phyloP scores from a whole-genome alignment of 2,888 invertebrate genomes.

The Rosalia funebris region DNA sequence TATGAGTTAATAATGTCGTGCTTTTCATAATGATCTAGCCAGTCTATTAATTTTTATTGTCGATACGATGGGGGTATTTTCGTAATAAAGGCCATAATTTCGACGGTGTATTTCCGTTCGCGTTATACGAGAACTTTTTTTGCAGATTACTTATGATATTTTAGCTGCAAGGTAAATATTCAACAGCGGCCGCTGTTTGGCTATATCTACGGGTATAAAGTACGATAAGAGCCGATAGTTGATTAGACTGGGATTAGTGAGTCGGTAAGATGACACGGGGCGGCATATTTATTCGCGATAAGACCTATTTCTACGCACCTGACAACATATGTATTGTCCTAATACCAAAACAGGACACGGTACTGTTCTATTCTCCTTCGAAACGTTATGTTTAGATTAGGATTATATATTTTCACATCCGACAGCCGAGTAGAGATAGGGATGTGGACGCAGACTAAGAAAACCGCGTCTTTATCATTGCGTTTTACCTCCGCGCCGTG shows the following conservation, averaged over 20 bases:
- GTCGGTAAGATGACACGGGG: constrained; percentile 59
- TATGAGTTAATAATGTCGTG: too few species aligned
- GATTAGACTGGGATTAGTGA: constrained; percentile 58
- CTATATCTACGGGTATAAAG: constrained; percentile 34
- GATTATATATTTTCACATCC: constrained; percentile 53
- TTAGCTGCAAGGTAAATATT: constrained; percentile 26
- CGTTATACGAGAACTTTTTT: constrained; percentile 1
- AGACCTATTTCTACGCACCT: constrained; percentile 57
- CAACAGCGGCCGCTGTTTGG: constrained; percentile 29
- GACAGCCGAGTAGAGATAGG: constrained; percentile 38
- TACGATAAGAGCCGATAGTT: constrained; percentile 51
- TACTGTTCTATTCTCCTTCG: constrained; percentile 40
- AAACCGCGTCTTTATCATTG: constrained; percentile 8
- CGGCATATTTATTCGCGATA: constrained; percentile 60
- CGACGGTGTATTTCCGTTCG: too few species aligned
- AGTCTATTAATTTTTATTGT: too few species aligned
- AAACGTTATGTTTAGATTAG: constrained; percentile 44
- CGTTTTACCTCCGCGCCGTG: constrained; percentile 2
- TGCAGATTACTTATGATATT: constrained; percentile 26
- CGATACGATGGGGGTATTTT: too few species aligned
- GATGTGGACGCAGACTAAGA: constrained; percentile 10
- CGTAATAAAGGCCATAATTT: too few species aligned
- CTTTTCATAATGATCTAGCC: too few species aligned
- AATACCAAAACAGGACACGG: constrained; percentile 49
- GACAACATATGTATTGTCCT: constrained; percentile 59